Percentiles rank a stretch among this genome's conserved stretches.
Evolutionary conservation across 2,113 vertebrate species (phyloP).

Genomic region (Strigops habroptila): DNA sequence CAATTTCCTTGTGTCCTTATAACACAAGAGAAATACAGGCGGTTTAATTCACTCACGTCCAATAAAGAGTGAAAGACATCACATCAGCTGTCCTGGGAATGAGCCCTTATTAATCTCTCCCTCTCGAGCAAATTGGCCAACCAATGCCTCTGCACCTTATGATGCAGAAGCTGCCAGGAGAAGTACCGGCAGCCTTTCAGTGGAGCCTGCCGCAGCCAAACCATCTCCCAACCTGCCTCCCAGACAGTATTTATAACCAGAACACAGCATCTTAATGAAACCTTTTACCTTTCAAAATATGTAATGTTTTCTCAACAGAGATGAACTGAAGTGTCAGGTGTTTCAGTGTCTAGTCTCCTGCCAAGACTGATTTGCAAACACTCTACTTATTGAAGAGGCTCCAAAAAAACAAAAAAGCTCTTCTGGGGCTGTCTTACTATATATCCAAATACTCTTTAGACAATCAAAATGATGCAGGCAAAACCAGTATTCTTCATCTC

Average conservation of each 20-base stretch:
- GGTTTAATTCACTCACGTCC: background rate
- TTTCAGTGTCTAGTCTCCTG: background rate
- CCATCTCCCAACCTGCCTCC: background rate
- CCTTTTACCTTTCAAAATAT: background rate
- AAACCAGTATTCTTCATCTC: background rate
- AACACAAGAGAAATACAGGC: background rate
- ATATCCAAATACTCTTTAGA: background rate
- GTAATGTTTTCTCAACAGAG: slow-evolving; percentile 6
- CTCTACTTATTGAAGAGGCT: background rate
- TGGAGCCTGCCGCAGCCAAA: background rate
- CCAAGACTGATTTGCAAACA: background rate
- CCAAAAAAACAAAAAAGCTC: background rate
- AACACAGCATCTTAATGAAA: background rate
- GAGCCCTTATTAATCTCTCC: background rate
- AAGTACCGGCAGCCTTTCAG: background rate
- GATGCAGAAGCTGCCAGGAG: background rate
- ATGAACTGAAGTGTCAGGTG: background rate
- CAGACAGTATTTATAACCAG: background rate
- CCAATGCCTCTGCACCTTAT: rapidly evolving
- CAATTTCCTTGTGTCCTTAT: background rate
- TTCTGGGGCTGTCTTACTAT: background rate
- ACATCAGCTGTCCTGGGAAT: background rate
- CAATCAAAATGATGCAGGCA: background rate
- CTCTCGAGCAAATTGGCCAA: background rate
- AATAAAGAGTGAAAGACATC: background rate